Percentiles rank a stretch among this genome's conserved stretches.
Evolutionary conservation across 2,113 vertebrate species (phyloP).

Genomic region (Cavia porcellus): DNA sequence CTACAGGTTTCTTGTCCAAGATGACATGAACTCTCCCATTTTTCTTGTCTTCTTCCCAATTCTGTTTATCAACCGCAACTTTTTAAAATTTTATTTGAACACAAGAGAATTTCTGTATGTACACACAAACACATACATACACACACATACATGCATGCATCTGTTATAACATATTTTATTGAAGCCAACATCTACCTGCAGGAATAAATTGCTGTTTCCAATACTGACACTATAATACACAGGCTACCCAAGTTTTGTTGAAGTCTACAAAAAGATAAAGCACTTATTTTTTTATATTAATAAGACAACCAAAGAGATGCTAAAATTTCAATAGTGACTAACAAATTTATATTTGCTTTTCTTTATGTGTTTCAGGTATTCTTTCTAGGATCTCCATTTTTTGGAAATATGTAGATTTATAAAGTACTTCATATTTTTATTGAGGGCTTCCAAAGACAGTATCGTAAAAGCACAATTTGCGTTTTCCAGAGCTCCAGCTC

Average conservation of each 20-base stretch:
- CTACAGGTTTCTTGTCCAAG: neutral
- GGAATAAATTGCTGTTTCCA: neutral
- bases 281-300: neutral
- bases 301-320: neutral
- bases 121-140: neutral
- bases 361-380: neutral
- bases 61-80: neutral
- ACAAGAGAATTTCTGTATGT: neutral
- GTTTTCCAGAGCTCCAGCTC: constrained; percentile 32
- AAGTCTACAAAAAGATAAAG: constrained; percentile 14
- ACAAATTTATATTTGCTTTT: neutral
- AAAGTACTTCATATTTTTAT: constrained; percentile 22
- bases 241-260: neutral
- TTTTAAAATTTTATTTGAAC: neutral
- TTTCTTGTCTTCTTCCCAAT: neutral
- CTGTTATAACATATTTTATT: neutral
- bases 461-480: constrained; percentile 32
- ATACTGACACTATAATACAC: neutral
- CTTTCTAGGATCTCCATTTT: neutral
- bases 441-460: neutral
- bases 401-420: neutral
- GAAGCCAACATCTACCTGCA: neutral
- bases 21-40: neutral
- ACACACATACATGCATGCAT: neutral
- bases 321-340: neutral